Base-by-base conservation (phyloP, 1,140 invertebrate genomes). In the Carcinoscorpius rotundicauda region DNA sequence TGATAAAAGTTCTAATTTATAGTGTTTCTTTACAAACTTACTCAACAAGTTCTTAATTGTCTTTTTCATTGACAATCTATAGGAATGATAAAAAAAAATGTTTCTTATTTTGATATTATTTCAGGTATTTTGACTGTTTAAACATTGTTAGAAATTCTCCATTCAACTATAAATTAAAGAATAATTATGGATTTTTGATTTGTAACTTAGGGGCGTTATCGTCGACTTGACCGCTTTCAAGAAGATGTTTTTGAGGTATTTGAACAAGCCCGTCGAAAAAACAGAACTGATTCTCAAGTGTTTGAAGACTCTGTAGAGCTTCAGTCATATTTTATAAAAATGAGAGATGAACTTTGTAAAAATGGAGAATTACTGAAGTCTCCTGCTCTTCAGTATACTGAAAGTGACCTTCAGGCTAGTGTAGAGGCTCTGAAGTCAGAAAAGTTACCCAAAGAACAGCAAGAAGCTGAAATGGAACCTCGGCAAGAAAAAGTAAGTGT, bases 221-320 rank as follows among this genome's bases (percentile, higher is more conserved):
- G 89, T 70, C 81, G 97, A 49, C 77, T 99, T 51, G 96, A 99
- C 77, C 82, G 86, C 60, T 98, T 98, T 76, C 97, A 99, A 80
- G 91, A 95, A 73, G 96, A 98, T 75, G 85, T 98, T 71, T 98
- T 99, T 76, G 83, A 87, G 6, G 91, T 96, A 70, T 85, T 98
- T 75, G 91, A 97, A 73, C 81, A 91, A 73, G 93, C 93, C 0
- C 82, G 96, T 6, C 84, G 85, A 66, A 77, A 94, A 3, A 91
- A 91, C 0, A 82, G 90, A 4, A 91, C 89, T 0, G 93, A 98
- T 78, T 97, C 93, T 1, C 78, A 81, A 73, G 85, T 93, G 8
- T 94, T 97, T 80, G 91, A 97, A 76, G 95, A 98, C 76, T 88
- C 93, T 0, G 84, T 97, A 52, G 93, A 97, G 73, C 80, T 99